Evolutionary conservation across 2,888 invertebrate species (phyloP), one percentile per base, ranked within the genome.

Genomic region (Diploptera punctata): DNA sequence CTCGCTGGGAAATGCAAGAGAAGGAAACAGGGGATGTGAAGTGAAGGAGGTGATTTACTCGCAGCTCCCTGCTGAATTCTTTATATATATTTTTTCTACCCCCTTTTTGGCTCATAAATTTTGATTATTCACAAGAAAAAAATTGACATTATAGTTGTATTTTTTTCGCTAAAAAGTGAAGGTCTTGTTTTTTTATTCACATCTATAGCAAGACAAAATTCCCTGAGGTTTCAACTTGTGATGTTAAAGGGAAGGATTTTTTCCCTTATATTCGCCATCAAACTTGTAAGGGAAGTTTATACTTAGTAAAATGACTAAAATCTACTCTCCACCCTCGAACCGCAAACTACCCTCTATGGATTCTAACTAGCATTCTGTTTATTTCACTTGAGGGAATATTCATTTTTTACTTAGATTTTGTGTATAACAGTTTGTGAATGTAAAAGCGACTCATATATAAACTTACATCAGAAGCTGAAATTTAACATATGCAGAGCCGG

Each of bases 111-210:
- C 71, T 74, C 74, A 74, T 74, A 74, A 71, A 74, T 74, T 74
- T 74, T 74, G 74, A 74, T 74, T 74, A 74, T 74, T 74, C 71
- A 74, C 70, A 70, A 61, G 73, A 70, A 74, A 69, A n/a, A 73
- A 73, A 70, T 73, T 69, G 73, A 70, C 73, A 73, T 70, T 47
- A 73, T 19, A 38, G 62, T 43, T n/a, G 62, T 24, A 62, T 43
- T 62, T 62, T 43, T 62, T 31, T 62, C 3, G 24, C 38, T 24
- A 18, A 52, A 52, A 24, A 52, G 52, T 24, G 52, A 18, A 21
- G 10, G 52, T 24, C 24, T 24, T 52, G 7, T 52, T 49, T 52
- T 52, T 9, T 24, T n/a, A n/a, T n/a, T n/a, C n/a, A n/a, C n/a
- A n/a, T n/a, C n/a, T 24, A 24, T 24, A 24, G 19, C 2, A 29